Percentiles rank a stretch among this genome's conserved stretches.
Evolutionary conservation across 2,888 invertebrate genomes (phyloP).

Genomic region (Macrosoma leucophasiata): DNA sequence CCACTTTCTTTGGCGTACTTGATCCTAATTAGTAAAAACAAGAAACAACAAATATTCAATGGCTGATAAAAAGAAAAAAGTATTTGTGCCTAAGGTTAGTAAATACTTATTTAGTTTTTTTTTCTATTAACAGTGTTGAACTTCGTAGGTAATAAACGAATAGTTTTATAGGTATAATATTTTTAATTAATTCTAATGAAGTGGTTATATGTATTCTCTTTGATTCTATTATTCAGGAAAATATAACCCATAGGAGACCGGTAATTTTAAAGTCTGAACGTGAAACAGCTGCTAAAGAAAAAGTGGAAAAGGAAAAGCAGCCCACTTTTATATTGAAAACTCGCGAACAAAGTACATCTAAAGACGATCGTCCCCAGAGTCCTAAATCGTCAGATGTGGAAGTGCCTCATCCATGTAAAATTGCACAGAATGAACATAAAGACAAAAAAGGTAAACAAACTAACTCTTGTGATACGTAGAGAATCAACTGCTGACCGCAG

Average conservation of each 20-base stretch:
- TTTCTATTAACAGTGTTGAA: not conserved
- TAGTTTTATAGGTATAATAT: too few relatives aligned
- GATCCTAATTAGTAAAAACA: not conserved
- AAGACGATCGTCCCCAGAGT: slow-evolving; percentile 76
- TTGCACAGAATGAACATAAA: slow-evolving; percentile 71
- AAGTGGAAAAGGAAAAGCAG: slow-evolving; percentile 66
- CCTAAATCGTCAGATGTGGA: slow-evolving; percentile 68
- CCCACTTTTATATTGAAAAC: slow-evolving; percentile 83
- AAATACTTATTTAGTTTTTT: not conserved
- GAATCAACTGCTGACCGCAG: too few relatives aligned
- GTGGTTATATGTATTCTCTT: not conserved
- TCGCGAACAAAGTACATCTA: slow-evolving; percentile 73
- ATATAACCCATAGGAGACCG: slow-evolving; percentile 49
- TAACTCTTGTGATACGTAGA: too few relatives aligned
- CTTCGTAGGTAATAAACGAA: too few relatives aligned
- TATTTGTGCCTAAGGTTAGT: slow-evolving; percentile 50
- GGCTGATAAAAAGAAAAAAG: slow-evolving; percentile 72
- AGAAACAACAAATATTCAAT: slow-evolving; percentile 30
- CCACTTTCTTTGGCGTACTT: too few relatives aligned
- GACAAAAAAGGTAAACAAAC: slow-evolving; percentile 66
- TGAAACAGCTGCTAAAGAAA: slow-evolving; percentile 54
- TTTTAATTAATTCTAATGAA: too few relatives aligned
- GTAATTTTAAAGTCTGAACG: slow-evolving; percentile 69
- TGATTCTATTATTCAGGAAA: slow-evolving; percentile 38
- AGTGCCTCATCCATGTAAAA: slow-evolving; percentile 54